Evolutionary conservation across 2,797 vertebrate species (phyloP).

Genomic region (Lacerta agilis): DNA sequence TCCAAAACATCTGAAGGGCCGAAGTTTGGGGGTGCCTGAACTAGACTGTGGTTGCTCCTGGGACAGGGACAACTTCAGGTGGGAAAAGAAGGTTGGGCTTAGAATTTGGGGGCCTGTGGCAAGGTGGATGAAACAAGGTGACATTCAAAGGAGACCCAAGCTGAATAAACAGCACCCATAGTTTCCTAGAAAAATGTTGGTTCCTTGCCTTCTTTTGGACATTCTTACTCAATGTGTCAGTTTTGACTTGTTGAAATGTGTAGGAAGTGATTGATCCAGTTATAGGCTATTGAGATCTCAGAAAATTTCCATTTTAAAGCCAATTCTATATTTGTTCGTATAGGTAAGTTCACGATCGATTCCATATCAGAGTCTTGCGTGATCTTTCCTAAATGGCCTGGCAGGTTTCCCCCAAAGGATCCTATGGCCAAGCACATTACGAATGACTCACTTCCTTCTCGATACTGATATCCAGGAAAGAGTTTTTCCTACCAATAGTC

Average conservation of each 20-base stretch:
- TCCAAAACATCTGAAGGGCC: too few species aligned
- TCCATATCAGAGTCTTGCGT: not conserved
- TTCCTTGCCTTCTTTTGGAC: not conserved
- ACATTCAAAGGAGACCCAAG: not conserved
- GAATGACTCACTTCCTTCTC: not conserved
- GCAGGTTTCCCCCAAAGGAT: not conserved
- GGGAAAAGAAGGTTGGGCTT: conserved; percentile 15
- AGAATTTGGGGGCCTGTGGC: not conserved
- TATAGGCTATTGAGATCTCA: not conserved
- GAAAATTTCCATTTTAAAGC: not conserved
- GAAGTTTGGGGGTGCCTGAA: not conserved
- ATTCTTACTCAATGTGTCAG: not conserved
- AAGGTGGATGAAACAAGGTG: not conserved
- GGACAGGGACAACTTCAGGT: conserved; percentile 3
- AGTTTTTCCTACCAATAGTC: too few species aligned
- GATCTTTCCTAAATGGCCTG: not conserved
- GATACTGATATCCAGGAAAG: not conserved
- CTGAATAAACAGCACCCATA: not conserved
- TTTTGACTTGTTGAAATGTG: not conserved
- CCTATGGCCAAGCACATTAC: not conserved
- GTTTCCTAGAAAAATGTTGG: not conserved
- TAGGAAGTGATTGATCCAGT: not conserved
- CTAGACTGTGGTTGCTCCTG: not conserved
- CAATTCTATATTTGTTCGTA: not conserved
- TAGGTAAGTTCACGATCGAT: not conserved